Evolutionary conservation across 2,797 vertebrate species (phyloP), one percentile per base, ranked within the genome.

Genomic region (Numenius phaeopus): DNA sequence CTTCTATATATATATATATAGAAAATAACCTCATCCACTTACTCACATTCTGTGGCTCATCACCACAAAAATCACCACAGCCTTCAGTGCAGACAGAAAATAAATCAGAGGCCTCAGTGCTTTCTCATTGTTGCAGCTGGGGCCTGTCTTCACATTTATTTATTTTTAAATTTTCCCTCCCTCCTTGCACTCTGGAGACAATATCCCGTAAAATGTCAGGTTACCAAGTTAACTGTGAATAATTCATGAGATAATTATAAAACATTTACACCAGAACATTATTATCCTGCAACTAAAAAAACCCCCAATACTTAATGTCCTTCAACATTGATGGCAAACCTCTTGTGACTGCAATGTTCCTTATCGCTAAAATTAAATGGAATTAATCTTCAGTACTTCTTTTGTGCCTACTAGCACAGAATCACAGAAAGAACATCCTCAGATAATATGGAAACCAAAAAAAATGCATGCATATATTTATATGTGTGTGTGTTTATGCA

Each of bases 211-310:
- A 98, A 98, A 97, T 85, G 93, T 93, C 1, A 34, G 92, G 96
- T 98, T 98, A 98, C 98, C 96, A 97, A 98, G 97, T 97, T 97
- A 95, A 80, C 94, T 59, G 95, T 98, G 97, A 98, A 98, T 98
- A 98, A 98, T 98, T 97, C 96, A 98, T 98, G 93, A 98, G 89
- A 70, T 92, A 98, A 98, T 98, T 98, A 98, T 98, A 95, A 98
- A 98, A 98, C 97, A 98, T 98, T 98, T 97, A 98, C 96, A 96
- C 89, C 89, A 94, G 95, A 95, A 95, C 95, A 95, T 97, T 97
- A 98, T 97, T 97, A 95, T 94, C 61, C 94, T 96, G 89, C 91
- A 96, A 94, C 95, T 83, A 79, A 96, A 97, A 95, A 66, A 86
- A 8, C 0, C 0, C 2, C 30, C 82, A 89, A 97, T 92, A 83